These are phyloP conservation scores for Toxotes chatareus DNA, from an alignment of 2,113 vertebrate species.

Conservation along the genomic window DNA sequence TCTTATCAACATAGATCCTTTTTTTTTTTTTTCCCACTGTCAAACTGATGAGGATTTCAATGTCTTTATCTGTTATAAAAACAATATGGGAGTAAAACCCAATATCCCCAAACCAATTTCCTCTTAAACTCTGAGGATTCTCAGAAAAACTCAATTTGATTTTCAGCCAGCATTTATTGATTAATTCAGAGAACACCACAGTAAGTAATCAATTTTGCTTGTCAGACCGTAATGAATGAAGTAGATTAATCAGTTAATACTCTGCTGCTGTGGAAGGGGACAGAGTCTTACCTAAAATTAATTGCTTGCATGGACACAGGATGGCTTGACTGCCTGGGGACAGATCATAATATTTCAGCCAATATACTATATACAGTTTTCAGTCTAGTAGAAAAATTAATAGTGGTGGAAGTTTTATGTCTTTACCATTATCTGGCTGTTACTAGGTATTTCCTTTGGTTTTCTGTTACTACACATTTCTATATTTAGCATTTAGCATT, in stretches of 20 bases:
- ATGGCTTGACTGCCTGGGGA: background rate
- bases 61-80: background rate
- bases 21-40: background rate
- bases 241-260: conserved; percentile 49
- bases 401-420: background rate
- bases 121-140: background rate
- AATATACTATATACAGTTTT: background rate
- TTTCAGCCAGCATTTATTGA: conserved; percentile 36
- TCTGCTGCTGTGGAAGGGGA: background rate
- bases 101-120: conserved; percentile 1
- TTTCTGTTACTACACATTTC: background rate
- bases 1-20: background rate
- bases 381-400: background rate
- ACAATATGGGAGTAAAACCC: background rate
- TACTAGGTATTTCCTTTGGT: background rate
- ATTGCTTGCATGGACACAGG: background rate
- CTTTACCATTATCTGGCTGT: no score
- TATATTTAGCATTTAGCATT: background rate
- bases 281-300: conserved; percentile 11
- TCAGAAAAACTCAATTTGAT: conserved; percentile 26
- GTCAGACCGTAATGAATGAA: conserved; percentile 21
- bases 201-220: conserved; percentile 34
- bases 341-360: background rate
- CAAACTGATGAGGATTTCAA: background rate
- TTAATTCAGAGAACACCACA: conserved; percentile 27